phyloP scores from a whole-genome alignment of 2,888 invertebrate genomes.

The Tubulanus polymorphus region DNA sequence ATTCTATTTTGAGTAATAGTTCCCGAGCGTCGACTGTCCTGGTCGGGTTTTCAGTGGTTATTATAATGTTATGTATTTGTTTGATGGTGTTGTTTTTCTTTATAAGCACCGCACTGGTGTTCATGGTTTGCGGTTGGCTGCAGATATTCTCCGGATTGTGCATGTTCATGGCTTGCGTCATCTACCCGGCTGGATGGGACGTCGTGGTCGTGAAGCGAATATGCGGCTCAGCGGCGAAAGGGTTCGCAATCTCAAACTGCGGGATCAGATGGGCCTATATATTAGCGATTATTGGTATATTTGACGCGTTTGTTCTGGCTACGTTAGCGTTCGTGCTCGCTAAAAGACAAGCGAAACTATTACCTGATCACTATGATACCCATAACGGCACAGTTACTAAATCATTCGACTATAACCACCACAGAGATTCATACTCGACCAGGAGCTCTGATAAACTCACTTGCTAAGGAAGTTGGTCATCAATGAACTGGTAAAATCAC shows the following conservation, averaged over 20 bases:
- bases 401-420: too few relatives aligned
- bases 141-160: slow-evolving; percentile 88
- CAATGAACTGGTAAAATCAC: too few relatives aligned
- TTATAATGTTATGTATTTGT: slow-evolving; percentile 81
- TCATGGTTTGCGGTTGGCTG: slow-evolving; percentile 90
- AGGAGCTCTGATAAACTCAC: too few relatives aligned
- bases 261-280: slow-evolving; percentile 78
- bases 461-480: too few relatives aligned
- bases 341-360: slow-evolving; percentile 64
- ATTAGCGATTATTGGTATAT: slow-evolving; percentile 81
- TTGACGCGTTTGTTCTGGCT: slow-evolving; percentile 78
- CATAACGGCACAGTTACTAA: slow-evolving; percentile 33
- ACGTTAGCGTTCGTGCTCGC: slow-evolving; percentile 90
- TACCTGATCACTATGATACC: slow-evolving; percentile 30
- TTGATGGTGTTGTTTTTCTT: slow-evolving; percentile 88
- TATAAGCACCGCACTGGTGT: slow-evolving; percentile 85
- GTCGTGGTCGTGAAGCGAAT: slow-evolving; percentile 76
- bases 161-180: slow-evolving; percentile 80
- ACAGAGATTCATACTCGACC: too few relatives aligned
- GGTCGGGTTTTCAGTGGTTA: slow-evolving; percentile 74
- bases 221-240: slow-evolving; percentile 73
- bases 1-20: slow-evolving; percentile 75
- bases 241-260: slow-evolving; percentile 75
- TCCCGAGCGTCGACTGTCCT: slow-evolving; percentile 84
- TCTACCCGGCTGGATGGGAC: slow-evolving; percentile 90